phyloP scores from a whole-genome alignment of 2,888 invertebrate species.

The Hirudinaria manillensis region DNA sequence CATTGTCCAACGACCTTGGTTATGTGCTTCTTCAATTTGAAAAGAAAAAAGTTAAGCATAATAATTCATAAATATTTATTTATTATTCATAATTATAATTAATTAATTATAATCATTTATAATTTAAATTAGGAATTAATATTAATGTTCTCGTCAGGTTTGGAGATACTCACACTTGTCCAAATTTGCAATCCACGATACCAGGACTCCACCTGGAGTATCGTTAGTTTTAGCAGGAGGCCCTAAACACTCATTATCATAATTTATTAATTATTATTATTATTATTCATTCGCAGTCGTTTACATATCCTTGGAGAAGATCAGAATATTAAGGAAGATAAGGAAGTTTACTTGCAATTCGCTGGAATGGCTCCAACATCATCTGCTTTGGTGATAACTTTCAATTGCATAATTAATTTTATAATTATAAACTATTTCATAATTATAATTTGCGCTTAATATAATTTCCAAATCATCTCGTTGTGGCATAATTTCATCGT shows the following conservation, averaged over 20 bases:
- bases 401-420: too few species aligned
- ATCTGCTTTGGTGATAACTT: conserved; percentile 27
- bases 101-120: too few species aligned
- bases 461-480: too few species aligned
- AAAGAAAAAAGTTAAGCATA: conserved; percentile 25
- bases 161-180: conserved; percentile 36
- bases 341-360: conserved; percentile 30
- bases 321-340: not conserved
- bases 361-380: conserved; percentile 36
- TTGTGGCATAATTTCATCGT: too few species aligned
- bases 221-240: not conserved
- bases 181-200: conserved; percentile 32
- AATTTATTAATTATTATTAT: not conserved
- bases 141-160: conserved; percentile 21
- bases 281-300: not conserved
- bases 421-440: too few species aligned
- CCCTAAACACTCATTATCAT: not conserved
- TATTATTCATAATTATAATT: too few species aligned
- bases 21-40: conserved; percentile 34
- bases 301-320: conserved; percentile 5
- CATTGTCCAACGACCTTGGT: conserved; percentile 33
- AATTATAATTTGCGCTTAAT: too few species aligned
- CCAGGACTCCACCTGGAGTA: not conserved
- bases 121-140: too few species aligned
- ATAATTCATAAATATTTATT: too few species aligned